Evolutionary conservation across 2,113 vertebrate genomes (phyloP).

Genomic region (Gulo gulo): DNA sequence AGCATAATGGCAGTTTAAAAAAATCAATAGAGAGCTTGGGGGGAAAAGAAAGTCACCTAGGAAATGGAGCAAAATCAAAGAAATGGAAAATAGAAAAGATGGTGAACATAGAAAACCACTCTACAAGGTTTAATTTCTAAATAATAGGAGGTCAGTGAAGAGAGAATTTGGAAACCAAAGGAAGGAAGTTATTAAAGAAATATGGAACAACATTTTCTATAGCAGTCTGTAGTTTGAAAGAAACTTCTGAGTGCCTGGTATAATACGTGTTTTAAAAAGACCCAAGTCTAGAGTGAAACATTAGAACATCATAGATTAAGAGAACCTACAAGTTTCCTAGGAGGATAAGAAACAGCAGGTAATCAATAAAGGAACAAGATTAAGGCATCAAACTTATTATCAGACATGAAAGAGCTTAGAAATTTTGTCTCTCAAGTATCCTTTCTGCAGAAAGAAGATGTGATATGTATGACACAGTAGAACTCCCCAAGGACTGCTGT

Average conservation of each 20-base stretch:
- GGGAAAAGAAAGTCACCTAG: not conserved
- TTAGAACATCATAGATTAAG: not conserved
- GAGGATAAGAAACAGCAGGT: not conserved
- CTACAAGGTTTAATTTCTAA: not conserved
- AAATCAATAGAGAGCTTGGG: not conserved
- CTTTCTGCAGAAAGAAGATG: not conserved
- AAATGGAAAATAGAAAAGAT: not conserved
- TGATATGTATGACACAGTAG: not conserved
- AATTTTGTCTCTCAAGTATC: not conserved
- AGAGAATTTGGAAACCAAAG: not conserved
- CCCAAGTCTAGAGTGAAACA: not conserved
- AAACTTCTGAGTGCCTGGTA: not conserved
- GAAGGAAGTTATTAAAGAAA: not conserved
- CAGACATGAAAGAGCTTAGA: not conserved
- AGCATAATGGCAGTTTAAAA: not conserved
- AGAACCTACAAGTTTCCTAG: not conserved
- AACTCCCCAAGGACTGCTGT: not conserved
- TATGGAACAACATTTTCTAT: not conserved
- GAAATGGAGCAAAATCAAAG: not conserved
- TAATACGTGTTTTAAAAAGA: not conserved
- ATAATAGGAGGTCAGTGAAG: not conserved
- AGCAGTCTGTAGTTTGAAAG: not conserved
- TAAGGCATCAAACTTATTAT: not conserved
- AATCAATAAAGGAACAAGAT: not conserved
- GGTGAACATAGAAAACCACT: not conserved